Conservation (phyloP, 2,797 vertebrate species). For the Sebastes oblongus region DNA sequence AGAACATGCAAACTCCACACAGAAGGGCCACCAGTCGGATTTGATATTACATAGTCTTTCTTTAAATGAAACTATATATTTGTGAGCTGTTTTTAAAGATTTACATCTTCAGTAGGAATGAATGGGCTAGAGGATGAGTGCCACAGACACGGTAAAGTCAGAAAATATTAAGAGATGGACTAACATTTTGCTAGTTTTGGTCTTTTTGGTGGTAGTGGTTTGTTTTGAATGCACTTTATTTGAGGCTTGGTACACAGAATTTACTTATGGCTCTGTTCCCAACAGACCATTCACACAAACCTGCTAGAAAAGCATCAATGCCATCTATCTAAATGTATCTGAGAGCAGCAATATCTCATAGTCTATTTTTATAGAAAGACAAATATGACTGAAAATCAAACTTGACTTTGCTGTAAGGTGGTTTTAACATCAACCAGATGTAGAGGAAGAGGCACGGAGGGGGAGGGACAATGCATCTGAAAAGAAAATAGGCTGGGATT, state of each 20-base stretch:
- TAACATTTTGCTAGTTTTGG: background rate
- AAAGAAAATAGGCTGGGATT: constrained; percentile 69
- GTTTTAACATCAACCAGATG: constrained; percentile 73
- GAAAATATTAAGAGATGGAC: background rate
- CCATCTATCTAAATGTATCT: background rate
- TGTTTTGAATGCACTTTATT: background rate
- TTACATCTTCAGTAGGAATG: background rate
- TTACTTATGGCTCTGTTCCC: background rate
- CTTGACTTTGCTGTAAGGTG: background rate
- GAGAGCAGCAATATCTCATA: background rate
- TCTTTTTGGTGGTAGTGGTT: background rate
- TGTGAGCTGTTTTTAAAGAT: background rate
- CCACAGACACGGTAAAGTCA: background rate
- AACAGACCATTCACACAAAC: background rate
- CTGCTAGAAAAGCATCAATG: background rate
- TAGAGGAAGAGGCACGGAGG: constrained; percentile 31
- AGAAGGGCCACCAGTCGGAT: too few species aligned
- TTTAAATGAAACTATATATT: too few species aligned
- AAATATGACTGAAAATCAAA: background rate
- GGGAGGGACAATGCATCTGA: constrained; percentile 35
- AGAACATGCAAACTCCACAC: too few species aligned
- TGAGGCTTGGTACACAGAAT: background rate
- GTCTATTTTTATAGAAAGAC: background rate
- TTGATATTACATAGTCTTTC: background rate
- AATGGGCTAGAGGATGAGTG: background rate